phyloP scores from a whole-genome alignment of 1,140 invertebrate species.

The Caenorhabditis remanei region DNA sequence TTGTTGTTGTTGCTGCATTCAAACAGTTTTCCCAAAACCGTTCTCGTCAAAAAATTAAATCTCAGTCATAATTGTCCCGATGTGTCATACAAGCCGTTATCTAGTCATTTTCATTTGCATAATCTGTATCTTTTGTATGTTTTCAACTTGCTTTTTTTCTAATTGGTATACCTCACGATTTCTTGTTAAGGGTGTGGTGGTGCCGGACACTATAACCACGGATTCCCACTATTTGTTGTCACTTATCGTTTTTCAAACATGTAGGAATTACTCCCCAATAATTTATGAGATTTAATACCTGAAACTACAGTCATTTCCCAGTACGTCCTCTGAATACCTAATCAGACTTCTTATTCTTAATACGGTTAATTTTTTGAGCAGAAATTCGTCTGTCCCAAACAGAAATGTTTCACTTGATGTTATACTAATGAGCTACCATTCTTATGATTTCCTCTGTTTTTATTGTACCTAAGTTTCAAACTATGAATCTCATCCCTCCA shows the following conservation, averaged over 20 bases:
- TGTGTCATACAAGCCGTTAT: constrained; percentile 12
- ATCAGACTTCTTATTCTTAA: background rate
- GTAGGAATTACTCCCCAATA: background rate
- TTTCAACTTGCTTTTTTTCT: background rate
- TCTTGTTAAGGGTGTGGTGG: constrained; percentile 49
- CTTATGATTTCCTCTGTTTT: constrained; percentile 33
- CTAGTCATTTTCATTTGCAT: constrained; percentile 25
- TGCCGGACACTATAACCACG: constrained; percentile 47
- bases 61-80: constrained; percentile 40
- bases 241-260: constrained; percentile 30
- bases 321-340: background rate
- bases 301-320: too few relatives aligned
- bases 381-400: background rate
- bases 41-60: constrained; percentile 13
- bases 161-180: background rate
- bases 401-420: constrained; percentile 36
- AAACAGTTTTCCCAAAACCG: too few relatives aligned
- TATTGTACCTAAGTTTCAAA: constrained; percentile 34
- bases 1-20: background rate
- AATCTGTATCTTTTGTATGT: background rate
- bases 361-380: constrained; percentile 35
- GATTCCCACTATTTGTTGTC: constrained; percentile 34
- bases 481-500: constrained; percentile 13
- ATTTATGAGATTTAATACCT: too few relatives aligned
- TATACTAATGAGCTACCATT: background rate